Evolutionary conservation across 2,888 invertebrate species (phyloP).

Genomic region (Quadroppia sp.): DNA sequence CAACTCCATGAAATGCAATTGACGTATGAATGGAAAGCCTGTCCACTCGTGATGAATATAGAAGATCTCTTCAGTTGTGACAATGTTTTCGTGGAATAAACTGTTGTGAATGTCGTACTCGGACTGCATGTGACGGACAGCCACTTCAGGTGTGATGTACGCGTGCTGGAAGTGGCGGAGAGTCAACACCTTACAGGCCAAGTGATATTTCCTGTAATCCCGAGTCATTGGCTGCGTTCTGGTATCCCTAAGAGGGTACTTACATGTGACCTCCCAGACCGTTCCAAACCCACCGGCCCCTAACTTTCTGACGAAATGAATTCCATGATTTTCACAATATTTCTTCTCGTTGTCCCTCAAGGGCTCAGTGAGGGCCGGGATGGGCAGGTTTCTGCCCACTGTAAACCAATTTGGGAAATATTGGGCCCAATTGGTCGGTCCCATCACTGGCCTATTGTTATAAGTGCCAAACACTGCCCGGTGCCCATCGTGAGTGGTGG

Average conservation of each 20-base stretch:
- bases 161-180: not conserved
- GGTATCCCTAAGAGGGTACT: conserved; percentile 21
- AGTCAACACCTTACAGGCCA: not conserved
- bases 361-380: not conserved
- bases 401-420: too few species aligned
- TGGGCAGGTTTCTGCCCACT: too few species aligned
- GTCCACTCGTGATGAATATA: conserved; percentile 24
- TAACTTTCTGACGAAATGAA: conserved; percentile 14
- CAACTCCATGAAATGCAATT: conserved; percentile 42
- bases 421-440: too few species aligned
- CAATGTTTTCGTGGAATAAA: conserved; percentile 34
- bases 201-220: not conserved
- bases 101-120: conserved; percentile 38
- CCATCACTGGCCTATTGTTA: too few species aligned
- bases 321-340: not conserved
- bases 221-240: too few species aligned
- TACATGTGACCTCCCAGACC: conserved; percentile 26
- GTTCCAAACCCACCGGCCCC: conserved; percentile 40
- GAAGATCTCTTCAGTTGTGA: conserved; percentile 37
- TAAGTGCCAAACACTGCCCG: too few species aligned
- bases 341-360: not conserved
- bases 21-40: not conserved
- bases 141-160: not conserved
- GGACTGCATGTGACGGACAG: conserved; percentile 23
- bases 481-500: too few species aligned